Evolutionary conservation across 2,888 invertebrate species (phyloP), one percentile per base, ranked within the genome.

Genomic region (Oconnorella tubifera): DNA sequence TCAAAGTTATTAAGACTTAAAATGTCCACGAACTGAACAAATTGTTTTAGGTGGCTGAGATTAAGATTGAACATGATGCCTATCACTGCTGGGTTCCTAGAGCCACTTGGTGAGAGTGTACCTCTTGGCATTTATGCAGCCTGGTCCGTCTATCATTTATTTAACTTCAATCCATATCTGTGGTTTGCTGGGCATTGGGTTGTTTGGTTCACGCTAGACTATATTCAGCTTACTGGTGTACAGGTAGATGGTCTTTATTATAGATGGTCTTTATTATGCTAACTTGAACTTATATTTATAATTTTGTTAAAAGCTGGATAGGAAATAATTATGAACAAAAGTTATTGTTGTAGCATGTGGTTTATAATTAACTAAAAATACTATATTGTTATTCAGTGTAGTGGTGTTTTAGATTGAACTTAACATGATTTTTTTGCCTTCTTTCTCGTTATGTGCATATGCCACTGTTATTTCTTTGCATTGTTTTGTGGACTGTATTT

Each of bases 11-110:
- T n/a, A n/a, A n/a, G n/a, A n/a, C n/a, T n/a, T n/a, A n/a, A n/a
- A n/a, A n/a, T n/a, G n/a, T n/a, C n/a, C n/a, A n/a, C n/a, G n/a
- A n/a, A n/a, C n/a, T n/a, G n/a, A n/a, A n/a, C n/a, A 40, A 40
- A 10, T 40, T 19, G 10, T 51, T 19, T 25, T 70, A 80, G 80
- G 66, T 80, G 81, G 81, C 63, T 77, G 59, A 70, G 79, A 19
- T 73, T 81, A 56, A 73, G 81, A 0, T 66, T 81, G 49, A 80
- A 79, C 72, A 80, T 80, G 79, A 73, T 80, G 73, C 76, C 79
- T 0, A 49, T 78, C 6, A 75, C 76, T 3, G 76, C 77, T 32
- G 77, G 74, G 1, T 48, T 80, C 23, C 65, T 80, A 19, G 81
- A 81, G 68, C 80, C 80, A 0, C 48, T 80, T 29, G 67, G 72